A percentile compares a stretch with the other conserved stretches of the same genome.
Conservation (phyloP, 2,113 vertebrate species). For the Ictidomys tridecemlineatus region DNA sequence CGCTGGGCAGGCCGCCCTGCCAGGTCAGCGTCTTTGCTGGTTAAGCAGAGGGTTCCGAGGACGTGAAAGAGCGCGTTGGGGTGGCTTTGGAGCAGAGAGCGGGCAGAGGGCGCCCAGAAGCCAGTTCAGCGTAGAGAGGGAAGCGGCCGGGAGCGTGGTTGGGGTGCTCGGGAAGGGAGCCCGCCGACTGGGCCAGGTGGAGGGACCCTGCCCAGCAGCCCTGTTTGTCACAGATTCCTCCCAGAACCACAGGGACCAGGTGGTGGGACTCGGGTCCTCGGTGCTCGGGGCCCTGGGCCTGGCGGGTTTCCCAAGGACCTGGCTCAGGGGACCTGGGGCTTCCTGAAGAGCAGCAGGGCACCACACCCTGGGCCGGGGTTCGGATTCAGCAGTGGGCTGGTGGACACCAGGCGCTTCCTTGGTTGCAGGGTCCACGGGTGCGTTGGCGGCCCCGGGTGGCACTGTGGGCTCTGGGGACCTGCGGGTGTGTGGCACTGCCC, state of each 20-base stretch:
- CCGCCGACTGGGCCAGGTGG: accelerated
- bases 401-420: accelerated
- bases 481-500: too few relatives aligned
- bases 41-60: constrained; percentile 79
- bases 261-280: background rate
- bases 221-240: background rate
- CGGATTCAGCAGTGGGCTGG: accelerated
- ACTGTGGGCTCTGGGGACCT: background rate
- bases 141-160: accelerated
- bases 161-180: background rate
- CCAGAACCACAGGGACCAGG: accelerated
- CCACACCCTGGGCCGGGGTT: background rate
- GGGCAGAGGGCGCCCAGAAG: accelerated
- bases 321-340: too few relatives aligned
- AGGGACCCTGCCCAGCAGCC: background rate
- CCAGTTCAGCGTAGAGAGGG: accelerated
- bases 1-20: constrained; percentile 82
- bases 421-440: accelerated
- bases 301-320: accelerated
- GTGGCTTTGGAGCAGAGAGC: background rate
- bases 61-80: background rate
- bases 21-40: constrained; percentile 79
- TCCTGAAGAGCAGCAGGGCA: accelerated
- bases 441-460: accelerated
- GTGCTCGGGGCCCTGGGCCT: background rate